These are phyloP conservation scores for Falco columbarius DNA, from an alignment of 2,797 vertebrate species.

Conservation along the genomic window DNA sequence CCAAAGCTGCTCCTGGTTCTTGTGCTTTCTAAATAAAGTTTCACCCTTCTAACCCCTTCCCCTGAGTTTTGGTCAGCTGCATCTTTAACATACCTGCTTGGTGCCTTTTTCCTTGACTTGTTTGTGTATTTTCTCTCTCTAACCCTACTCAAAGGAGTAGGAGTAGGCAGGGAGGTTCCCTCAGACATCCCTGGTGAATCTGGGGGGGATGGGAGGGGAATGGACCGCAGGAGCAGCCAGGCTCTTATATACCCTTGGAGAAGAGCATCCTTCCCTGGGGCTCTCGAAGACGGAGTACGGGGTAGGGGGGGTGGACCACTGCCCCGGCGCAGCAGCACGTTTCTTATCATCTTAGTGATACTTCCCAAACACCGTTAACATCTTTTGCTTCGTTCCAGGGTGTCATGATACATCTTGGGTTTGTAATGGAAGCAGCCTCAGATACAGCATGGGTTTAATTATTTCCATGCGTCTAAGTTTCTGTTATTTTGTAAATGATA, in stretches of 20 bases:
- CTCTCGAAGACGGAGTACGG: neutral
- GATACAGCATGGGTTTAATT: neutral
- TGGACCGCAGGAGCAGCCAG: rapidly evolving
- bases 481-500: neutral
- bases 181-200: too few species aligned
- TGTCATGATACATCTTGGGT: neutral
- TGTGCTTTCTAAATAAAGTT: neutral
- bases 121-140: rapidly evolving
- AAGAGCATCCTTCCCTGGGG: neutral
- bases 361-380: neutral
- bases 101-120: neutral
- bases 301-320: neutral
- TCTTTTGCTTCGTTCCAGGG: rapidly evolving
- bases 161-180: neutral
- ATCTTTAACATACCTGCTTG: neutral
- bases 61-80: neutral
- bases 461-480: neutral
- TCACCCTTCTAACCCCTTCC: neutral
- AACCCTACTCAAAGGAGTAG: neutral
- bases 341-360: neutral
- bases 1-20: neutral
- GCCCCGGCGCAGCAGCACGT: too few species aligned
- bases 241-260: rapidly evolving
- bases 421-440: neutral
- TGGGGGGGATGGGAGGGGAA: too few species aligned